Base-by-base conservation (phyloP, 2,888 invertebrate species). In the Thymelicus sylvestris region DNA sequence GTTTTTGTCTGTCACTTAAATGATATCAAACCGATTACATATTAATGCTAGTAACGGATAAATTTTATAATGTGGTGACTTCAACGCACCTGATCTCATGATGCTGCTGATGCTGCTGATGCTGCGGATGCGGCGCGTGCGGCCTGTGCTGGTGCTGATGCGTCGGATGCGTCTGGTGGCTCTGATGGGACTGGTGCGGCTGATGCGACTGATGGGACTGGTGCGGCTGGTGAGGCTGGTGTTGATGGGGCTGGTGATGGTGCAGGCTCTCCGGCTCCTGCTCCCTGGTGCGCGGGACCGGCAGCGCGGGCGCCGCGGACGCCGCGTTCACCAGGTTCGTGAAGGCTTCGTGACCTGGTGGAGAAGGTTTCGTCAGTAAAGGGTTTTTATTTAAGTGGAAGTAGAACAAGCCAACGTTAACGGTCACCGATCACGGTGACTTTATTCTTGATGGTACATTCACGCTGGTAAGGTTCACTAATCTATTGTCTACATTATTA, bases 301-400 rank as follows among this genome's bases (percentile, higher is more conserved):
- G 97, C 80, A 98, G 87, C 83, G 97, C 97, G 0, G 97, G 97
- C 81, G 98, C 98, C 78, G 97, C 97, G 1, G 97, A 97, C n/a
- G 98, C 98, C 13, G 97, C 97, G 86, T 98, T 98, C 8, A 98
- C 98, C 67, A 98, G 91, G 66, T 97, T 97, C 47, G 97, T 96
- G 83, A 98, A 95, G 0, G 98, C 98, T 87, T 98, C 98, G 86
- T 98, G 97, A 19, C 97, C 97, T 85, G 85, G 0, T 60, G 74
- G 47, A 39, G 59, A 60, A n/a, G 41, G 19, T 1, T 8, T 19
- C 6, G 7, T 6, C 7, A 15, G 10, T 50, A 50, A 19, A 13
- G 13, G 38, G 10, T 8, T 44, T 44, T 44, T 41, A 41, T 41
- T 44, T 10, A 44, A 12, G 44, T 10, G 4, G 8, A 12, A 44